Percentiles rank a stretch among this genome's conserved stretches.
Evolutionary conservation across 2,888 invertebrate genomes (phyloP).

Genomic region (Octodonta nipae): DNA sequence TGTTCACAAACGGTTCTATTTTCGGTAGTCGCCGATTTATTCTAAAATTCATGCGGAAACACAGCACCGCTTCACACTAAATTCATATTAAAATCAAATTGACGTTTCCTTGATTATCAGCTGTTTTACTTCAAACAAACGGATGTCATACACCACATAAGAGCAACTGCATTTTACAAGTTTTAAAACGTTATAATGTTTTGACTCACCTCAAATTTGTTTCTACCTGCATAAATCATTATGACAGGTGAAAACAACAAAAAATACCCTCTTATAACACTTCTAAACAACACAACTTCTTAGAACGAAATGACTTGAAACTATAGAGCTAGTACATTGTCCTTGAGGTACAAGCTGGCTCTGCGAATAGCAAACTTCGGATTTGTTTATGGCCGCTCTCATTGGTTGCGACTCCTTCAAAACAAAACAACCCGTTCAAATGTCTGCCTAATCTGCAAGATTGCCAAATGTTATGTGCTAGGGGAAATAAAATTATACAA

Average conservation of each 20-base stretch:
- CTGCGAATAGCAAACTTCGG: slow-evolving; percentile 20
- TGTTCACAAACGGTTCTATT: background rate
- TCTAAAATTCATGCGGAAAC: background rate
- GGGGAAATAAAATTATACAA: no score
- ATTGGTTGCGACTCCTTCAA: slow-evolving; percentile 24
- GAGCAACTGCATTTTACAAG: slow-evolving; percentile 1
- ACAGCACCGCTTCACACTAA: background rate
- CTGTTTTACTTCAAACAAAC: slow-evolving; percentile 43
- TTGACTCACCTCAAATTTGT: slow-evolving; percentile 48
- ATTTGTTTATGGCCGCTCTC: slow-evolving; percentile 29
- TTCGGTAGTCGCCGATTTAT: slow-evolving; percentile 2
- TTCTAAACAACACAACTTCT: background rate
- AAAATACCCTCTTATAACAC: no score
- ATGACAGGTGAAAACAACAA: no score
- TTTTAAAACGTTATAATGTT: background rate
- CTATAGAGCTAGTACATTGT: slow-evolving; percentile 23
- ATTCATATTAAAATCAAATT: slow-evolving; percentile 11
- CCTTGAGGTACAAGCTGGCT: slow-evolving; percentile 21
- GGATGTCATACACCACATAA: slow-evolving; percentile 13
- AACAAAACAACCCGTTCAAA: slow-evolving; percentile 28
- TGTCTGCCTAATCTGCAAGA: slow-evolving; percentile 11
- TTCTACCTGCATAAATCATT: slow-evolving; percentile 52
- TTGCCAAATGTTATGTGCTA: slow-evolving; percentile 7
- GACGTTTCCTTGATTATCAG: slow-evolving; percentile 37
- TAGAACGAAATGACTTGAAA: slow-evolving; percentile 1